Base-by-base conservation (phyloP, 2,113 vertebrate genomes). In the Microcebus ravelobensis region DNA sequence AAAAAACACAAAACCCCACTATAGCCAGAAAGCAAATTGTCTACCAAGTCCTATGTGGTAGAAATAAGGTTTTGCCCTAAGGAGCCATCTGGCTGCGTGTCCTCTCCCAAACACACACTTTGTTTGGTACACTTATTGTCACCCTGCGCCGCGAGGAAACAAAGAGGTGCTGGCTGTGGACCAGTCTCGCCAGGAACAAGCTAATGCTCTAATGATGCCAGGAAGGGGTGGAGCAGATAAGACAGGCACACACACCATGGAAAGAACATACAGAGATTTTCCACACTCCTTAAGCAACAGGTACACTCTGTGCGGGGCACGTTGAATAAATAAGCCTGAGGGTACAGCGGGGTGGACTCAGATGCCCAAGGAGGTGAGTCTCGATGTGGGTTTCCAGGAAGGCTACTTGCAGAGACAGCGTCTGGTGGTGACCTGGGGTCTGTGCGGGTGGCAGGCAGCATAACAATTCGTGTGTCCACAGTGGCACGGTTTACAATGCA, bases 401-500 rank as follows among this genome's bases (percentile, higher is more conserved):
- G 57, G 31, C 42, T 31, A 48, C 81, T 36, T 31, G 36, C 18
- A 86, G 82, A 45, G 59, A 81, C 2, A 14, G 31, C 55, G 74
- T 68, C 68, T 79, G 50, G 73, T 21, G 42, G 68, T 31, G 77
- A 20, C n/a, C 73, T 2, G 74, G 34, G 61, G 50, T 21, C 31
- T 45, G 29, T 23, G 8, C 25, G 29, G 67, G 31, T 50, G n/a
- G 68, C 36, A 71, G 50, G 52, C 31, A 36, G 61, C 91, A 48
- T 50, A 74, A 18, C 14, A n/a, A 12, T 0, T 1, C 1, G 6
- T 6, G 42, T 27, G 31, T 68, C 25, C 14, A 4, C 1, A 5
- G 63, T 23, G 11, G 17, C 39, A 52, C 14, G 0, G 0, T 57
- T 93, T 34, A 45, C 14, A 48, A 50, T 0, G 0, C 0, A 7